Conservation (phyloP, 2,113 vertebrate genomes). For the Amblyornis subalaris region DNA sequence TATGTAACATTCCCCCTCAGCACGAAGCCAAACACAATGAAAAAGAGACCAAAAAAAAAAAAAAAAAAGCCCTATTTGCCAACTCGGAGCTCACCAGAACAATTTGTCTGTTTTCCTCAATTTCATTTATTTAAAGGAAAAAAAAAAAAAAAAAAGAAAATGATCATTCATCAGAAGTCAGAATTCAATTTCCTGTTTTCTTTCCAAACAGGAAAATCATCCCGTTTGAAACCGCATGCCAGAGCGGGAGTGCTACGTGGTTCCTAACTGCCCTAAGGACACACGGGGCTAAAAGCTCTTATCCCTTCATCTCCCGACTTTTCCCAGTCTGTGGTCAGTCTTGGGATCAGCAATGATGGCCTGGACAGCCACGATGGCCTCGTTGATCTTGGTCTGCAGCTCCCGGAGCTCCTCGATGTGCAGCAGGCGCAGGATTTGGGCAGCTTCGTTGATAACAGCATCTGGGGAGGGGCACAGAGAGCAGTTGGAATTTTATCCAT, state of each 20-base stretch:
- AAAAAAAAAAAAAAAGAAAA: conserved; percentile 48
- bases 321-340: conserved; percentile 96
- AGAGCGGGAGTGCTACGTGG: neutral
- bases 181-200: conserved; percentile 48
- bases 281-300: neutral
- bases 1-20: neutral
- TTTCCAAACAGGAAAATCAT: conserved; percentile 2
- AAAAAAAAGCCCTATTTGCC: neutral
- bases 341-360: conserved; percentile 96
- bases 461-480: conserved; percentile 70
- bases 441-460: conserved; percentile 93
- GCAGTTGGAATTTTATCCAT: rapidly evolving
- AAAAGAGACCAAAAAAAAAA: neutral
- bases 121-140: conserved; percentile 68
- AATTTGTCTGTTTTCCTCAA: neutral
- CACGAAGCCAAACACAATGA: neutral
- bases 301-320: conserved; percentile 89
- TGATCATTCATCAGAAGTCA: neutral
- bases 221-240: conserved; percentile 54
- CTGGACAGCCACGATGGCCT: conserved; percentile 96
- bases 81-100: neutral
- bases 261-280: neutral
- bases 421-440: conserved; percentile 90
- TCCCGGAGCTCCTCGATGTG: conserved; percentile 96
- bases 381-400: conserved; percentile 95